A percentile compares a stretch with the other conserved stretches of the same genome.
These are phyloP conservation scores for Bos taurus DNA, from an alignment of 2,113 vertebrate species.

Conservation along the genomic window ARS-UCD2.0 NC_037340.1:73448001-73448500, in stretches of 20 bases:
- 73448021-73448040: constrained; percentile 25
- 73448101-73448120: not conserved
- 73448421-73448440: constrained; percentile 51
- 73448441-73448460: not conserved
- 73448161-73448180: constrained; percentile 5
- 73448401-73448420: constrained; percentile 58
- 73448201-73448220: not conserved
- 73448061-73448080: not conserved
- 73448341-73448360: constrained; percentile 72
- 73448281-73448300: constrained; percentile 54
- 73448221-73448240: constrained; percentile 53
- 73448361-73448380: constrained; percentile 83
- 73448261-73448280: constrained; percentile 11
- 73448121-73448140: not conserved
- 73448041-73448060: not conserved
- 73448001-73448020: not conserved
- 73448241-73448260: not conserved
- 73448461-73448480: not conserved
- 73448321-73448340: constrained; percentile 74
- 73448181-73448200: constrained; percentile 18
- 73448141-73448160: not conserved
- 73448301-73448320: constrained; percentile 83
- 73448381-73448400: constrained; percentile 64
- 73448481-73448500: not conserved
- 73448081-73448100: not conserved